Base-by-base conservation (phyloP, 30 jellyfish, hydroid and myxozoan genomes). In the Chironex yamaguchii region DNA sequence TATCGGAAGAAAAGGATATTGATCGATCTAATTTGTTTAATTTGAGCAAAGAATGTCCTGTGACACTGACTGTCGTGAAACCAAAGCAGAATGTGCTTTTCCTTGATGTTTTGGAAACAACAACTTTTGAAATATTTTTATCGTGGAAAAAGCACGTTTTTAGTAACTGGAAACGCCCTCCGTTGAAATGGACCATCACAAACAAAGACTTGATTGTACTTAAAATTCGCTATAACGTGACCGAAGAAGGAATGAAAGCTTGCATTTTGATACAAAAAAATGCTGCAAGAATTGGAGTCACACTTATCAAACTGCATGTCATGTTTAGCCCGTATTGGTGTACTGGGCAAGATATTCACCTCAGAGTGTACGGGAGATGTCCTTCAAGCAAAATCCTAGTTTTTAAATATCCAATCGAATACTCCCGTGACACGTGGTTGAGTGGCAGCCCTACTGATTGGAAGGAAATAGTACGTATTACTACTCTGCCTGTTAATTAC, bases 401-500 rank as follows among this genome's bases (percentile, higher is more conserved):
- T 17, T 90, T 90, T 67, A 86, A 82, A 34, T 90, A 90, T 54
- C 97, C 97, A 14, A 23, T 30, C 1, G 65, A 12, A 0, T 74
- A 14, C 27, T 17, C 48, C 34, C 48, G 52, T 9, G 67, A 81
- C 20, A 36, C 75, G 4, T 82, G 91, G 92, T 77, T 90, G 34
- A 27, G 51, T 67, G 92, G 79, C 0, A 34, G 72, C 48, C 89
- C 88, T 9, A 71, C n/a, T 1, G 98, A 93, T 76, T 28, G 29
- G 21, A 87, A 87, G 22, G 97, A 71, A 3, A 70, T 64, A 21
- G 35, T 67, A 6, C 97, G 97, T 66, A 52, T 87, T 21, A 80
- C 87, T 1, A 52, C 91, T 27, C 22, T 93, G 26, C 98, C 98
- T 22, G 76, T 36, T 34, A 93, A 93, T 42, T 93, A 93, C 58